A percentile compares a stretch with the other conserved stretches of the same genome.
phyloP scores from a whole-genome alignment of 2,113 vertebrate genomes.

The Haemorhous mexicanus region DNA sequence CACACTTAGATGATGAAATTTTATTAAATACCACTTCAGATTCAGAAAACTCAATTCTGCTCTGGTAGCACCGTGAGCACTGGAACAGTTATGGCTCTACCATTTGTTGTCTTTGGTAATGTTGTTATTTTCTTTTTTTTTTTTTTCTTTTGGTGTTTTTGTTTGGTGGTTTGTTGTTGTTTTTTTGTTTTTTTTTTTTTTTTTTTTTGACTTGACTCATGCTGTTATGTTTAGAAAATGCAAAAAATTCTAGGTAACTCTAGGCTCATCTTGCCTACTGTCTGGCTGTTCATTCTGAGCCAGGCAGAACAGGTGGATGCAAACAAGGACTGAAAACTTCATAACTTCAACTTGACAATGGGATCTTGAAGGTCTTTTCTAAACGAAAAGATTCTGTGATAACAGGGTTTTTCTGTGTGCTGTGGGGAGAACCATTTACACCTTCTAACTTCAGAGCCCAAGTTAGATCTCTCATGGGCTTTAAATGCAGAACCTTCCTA shows the following conservation, averaged over 20 bases:
- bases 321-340: not conserved
- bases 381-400: not conserved
- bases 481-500: not conserved
- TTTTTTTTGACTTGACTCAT: not conserved
- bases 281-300: not conserved
- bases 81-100: not conserved
- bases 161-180: no score
- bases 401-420: not conserved
- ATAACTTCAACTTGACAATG: rapidly evolving
- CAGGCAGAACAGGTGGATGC: not conserved
- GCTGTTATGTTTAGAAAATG: not conserved
- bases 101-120: not conserved
- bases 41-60: not conserved
- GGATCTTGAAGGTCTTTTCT: not conserved
- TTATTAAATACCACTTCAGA: not conserved
- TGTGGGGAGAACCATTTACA: not conserved
- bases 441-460: not conserved
- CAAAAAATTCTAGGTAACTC: not conserved
- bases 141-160: not conserved
- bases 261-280: not conserved
- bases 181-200: not conserved
- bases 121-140: not conserved
- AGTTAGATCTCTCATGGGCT: not conserved
- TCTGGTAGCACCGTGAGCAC: not conserved
- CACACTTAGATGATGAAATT: not conserved